Conservation (phyloP, 2,888 invertebrate species). For the Luperina testacea region DNA sequence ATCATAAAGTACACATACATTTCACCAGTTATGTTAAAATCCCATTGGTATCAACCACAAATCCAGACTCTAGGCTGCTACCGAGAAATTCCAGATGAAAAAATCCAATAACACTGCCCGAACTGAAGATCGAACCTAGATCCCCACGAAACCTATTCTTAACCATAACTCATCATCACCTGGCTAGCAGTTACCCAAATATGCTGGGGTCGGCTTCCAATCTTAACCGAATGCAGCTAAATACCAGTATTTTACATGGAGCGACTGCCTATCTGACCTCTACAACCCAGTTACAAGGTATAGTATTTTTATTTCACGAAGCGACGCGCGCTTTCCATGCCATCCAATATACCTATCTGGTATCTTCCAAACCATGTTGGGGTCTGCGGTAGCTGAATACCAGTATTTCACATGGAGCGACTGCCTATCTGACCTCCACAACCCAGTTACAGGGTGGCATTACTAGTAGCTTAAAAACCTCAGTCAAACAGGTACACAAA, state of each 20-base stretch:
- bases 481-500: slow-evolving; percentile 33
- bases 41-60: not conserved
- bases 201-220: not conserved
- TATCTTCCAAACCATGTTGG: too few species aligned
- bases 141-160: not conserved
- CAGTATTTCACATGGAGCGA: not conserved
- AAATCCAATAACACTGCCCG: not conserved
- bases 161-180: not conserved
- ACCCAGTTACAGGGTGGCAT: not conserved
- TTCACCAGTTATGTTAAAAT: not conserved
- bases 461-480: slow-evolving; percentile 10
- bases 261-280: not conserved
- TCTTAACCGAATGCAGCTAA: not conserved
- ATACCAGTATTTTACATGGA: not conserved
- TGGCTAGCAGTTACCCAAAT: not conserved
- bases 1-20: not conserved
- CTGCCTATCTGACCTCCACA: not conserved
- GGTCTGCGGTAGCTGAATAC: not conserved
- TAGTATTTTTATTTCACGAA: too few species aligned
- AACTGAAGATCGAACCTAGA: too few species aligned
- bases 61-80: not conserved
- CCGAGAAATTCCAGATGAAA: not conserved
- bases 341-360: too few species aligned
- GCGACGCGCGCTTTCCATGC: too few species aligned
- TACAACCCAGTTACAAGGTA: not conserved